A percentile compares a stretch with the other conserved stretches of the same genome.
Conservation (phyloP, 2,113 vertebrate genomes). For the cat (Felis catus) region DNA sequence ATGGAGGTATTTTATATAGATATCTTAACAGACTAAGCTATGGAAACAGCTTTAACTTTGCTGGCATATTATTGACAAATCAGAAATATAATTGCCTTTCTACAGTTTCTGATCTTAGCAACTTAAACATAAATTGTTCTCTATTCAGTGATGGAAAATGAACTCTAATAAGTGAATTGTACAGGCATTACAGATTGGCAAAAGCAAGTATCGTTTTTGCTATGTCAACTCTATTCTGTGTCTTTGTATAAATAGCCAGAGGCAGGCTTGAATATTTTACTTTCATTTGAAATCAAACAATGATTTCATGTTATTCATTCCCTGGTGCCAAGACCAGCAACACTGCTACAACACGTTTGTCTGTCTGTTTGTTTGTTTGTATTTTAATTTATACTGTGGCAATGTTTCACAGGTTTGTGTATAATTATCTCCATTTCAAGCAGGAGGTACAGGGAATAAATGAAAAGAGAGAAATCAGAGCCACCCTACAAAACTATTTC, state of each 20-base stretch:
- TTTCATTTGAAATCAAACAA: background rate
- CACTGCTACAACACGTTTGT: background rate
- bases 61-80: background rate
- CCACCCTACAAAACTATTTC: background rate
- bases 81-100: background rate
- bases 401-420: background rate
- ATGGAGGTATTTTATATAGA: background rate
- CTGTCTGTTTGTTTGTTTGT: background rate
- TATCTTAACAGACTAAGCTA: background rate
- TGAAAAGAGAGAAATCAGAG: background rate
- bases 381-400: background rate
- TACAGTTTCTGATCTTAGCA: background rate
- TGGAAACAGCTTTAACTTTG: background rate
- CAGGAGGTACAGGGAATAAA: background rate
- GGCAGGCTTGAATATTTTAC: background rate
- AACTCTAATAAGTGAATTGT: slow-evolving; percentile 17
- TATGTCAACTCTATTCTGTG: background rate
- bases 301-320: background rate
- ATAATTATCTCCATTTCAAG: background rate
- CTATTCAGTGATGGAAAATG: background rate
- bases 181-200: background rate
- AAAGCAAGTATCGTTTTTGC: background rate
- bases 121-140: slow-evolving; percentile 12
- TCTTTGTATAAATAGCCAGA: background rate
- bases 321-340: background rate